Evolutionary conservation across 1,140 invertebrate genomes (phyloP).

Genomic region (Goniozus legneri): DNA sequence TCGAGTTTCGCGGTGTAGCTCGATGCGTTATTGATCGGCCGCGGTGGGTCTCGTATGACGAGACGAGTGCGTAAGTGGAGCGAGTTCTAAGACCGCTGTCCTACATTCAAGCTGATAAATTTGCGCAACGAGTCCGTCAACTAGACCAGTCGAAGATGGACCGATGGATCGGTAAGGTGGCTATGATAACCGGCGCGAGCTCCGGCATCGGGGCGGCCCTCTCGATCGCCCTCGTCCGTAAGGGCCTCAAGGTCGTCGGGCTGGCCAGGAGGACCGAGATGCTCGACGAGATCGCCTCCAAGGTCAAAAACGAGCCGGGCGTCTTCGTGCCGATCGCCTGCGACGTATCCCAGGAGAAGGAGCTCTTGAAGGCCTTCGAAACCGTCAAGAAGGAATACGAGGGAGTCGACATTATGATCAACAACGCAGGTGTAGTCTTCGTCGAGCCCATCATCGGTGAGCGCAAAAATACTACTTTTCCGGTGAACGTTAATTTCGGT

Average conservation of each 20-base stretch:
- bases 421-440: constrained; percentile 59
- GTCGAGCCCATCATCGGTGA: constrained; percentile 13
- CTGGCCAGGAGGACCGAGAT: constrained; percentile 60
- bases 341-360: constrained; percentile 62
- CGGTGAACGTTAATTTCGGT: too few species aligned
- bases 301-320: constrained; percentile 17
- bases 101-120: too few species aligned
- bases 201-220: constrained; percentile 66
- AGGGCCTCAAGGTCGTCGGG: constrained; percentile 67
- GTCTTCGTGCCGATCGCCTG: constrained; percentile 53
- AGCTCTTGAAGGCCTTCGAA: constrained; percentile 63
- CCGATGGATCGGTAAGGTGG: constrained; percentile 63
- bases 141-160: too few species aligned
- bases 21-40: too few species aligned
- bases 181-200: constrained; percentile 71
- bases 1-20: too few species aligned
- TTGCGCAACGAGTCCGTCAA: too few species aligned
- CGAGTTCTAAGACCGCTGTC: too few species aligned
- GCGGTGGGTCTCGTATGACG: too few species aligned
- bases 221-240: constrained; percentile 55
- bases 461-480: too few species aligned
- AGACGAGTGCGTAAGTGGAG: too few species aligned
- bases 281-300: constrained; percentile 30
- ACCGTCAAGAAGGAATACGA: constrained; percentile 54
- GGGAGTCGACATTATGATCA: constrained; percentile 63